A percentile compares a stretch with the other conserved stretches of the same genome.
These are phyloP conservation scores for Caenorhabditis sp. DNA, from an alignment of 2,888 invertebrate species.

Conservation along the genomic window DNA sequence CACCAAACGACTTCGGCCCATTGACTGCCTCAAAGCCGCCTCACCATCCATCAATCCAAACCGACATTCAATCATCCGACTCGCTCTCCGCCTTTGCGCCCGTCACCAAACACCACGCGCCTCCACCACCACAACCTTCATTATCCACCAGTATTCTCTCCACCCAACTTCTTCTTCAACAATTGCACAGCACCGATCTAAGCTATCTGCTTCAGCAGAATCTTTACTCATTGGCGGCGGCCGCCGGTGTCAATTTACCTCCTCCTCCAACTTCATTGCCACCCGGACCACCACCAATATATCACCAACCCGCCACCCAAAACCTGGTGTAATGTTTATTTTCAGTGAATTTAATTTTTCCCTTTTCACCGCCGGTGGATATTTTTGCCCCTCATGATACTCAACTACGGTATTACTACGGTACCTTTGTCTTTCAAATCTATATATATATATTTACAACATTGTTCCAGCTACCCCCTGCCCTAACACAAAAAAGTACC, in stretches of 20 bases:
- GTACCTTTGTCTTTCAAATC: neutral
- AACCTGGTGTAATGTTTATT: neutral
- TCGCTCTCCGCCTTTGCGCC: conserved; percentile 21
- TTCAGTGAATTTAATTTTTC: no score
- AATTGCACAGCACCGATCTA: conserved; percentile 27
- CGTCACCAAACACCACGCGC: neutral
- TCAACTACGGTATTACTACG: conserved; percentile 1
- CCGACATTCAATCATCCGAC: conserved; percentile 14
- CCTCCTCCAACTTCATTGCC: neutral
- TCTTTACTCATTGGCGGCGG: conserved; percentile 24
- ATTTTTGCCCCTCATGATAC: neutral
- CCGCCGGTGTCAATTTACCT: neutral
- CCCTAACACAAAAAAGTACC: neutral
- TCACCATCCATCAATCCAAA: neutral
- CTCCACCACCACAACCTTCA: neutral
- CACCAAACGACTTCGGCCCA: conserved; percentile 39
- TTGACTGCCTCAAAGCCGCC: conserved; percentile 44
- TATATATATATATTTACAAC: neutral
- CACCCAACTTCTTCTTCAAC: conserved; percentile 45
- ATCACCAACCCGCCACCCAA: neutral
- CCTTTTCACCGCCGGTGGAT: no score
- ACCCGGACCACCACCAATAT: neutral
- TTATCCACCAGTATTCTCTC: conserved; percentile 35
- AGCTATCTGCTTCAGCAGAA: conserved; percentile 36
- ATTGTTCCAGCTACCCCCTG: neutral